Base-by-base conservation (phyloP, 2,113 vertebrate species). In the Ptyas mucosa region DNA sequence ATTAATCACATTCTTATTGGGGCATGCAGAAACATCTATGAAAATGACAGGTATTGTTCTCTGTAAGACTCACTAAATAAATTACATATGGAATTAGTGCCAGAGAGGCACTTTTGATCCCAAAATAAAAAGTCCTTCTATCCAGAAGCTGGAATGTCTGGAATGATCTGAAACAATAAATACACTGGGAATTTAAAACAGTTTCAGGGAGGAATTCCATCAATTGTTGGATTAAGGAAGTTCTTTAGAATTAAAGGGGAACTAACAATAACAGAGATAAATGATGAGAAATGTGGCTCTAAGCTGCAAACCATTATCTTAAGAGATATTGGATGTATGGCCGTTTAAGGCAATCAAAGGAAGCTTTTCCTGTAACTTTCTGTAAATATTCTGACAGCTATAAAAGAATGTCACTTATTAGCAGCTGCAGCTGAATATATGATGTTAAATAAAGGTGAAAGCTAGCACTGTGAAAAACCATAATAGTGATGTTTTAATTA, bases 401-500 rank as follows among this genome's bases (percentile, higher is more conserved):
- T 39, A 0, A 51, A 93, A 24, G 24, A 8, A 92, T 93, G 86
- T 75, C 23, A 2, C 51, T 26, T 57, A 88, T 91, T 89, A 89
- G 89, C 91, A 93, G 39, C 94, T 91, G 55, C 93, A 91, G 86
- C 89, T 86, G 8, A 93, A 95, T 43, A 52, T 93, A 55, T 89
- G 93, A 95, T 92, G 85, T 94, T 93, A 88, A 92, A 96, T 43
- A 92, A 95, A 91, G 20, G 85, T 88, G 93, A 95, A 93, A 69
- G 86, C 54, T 3, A 29, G 87, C 90, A 90, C 92, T 94, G 85
- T 92, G 85, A 95, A 91, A 92, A 92, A 88, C 91, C 89, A 94
- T 92, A 96, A 95, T 81, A 90, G 88, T 90, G 89, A 87, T 55
- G 91, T 90, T 94, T 92, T 96, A 92, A 95, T 95, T 94, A 96